Evolutionary conservation across 2,888 invertebrate genomes (phyloP).

Genomic region (Conchocele bisecta): DNA sequence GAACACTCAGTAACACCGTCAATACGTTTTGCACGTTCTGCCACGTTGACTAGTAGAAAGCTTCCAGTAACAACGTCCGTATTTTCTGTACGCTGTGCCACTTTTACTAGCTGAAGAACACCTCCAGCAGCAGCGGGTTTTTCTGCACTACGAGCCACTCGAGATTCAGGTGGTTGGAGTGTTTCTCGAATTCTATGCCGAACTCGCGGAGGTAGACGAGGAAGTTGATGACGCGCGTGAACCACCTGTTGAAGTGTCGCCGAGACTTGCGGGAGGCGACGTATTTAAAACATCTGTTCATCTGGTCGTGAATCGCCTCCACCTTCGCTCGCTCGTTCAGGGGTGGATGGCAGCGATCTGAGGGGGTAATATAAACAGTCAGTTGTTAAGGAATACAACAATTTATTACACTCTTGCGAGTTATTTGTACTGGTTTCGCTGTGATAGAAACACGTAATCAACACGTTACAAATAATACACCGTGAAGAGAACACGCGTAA

Average conservation of each 20-base stretch:
- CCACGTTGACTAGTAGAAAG: too few species aligned
- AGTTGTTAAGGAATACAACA: too few species aligned
- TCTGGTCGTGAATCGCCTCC: conserved; percentile 32
- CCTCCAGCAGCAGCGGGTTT: conserved; percentile 44
- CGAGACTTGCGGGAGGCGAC: conserved; percentile 20
- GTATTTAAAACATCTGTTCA: conserved; percentile 35
- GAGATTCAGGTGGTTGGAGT: conserved; percentile 34
- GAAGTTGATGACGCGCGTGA: conserved; percentile 40
- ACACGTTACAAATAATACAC: too few species aligned
- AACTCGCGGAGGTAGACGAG: conserved; percentile 45
- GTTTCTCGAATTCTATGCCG: conserved; percentile 33
- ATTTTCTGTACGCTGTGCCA: too few species aligned
- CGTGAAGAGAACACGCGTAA: too few species aligned
- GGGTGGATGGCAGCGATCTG: conserved; percentile 42
- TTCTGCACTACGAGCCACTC: conserved; percentile 47
- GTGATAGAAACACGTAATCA: too few species aligned
- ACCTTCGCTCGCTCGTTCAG: conserved; percentile 22
- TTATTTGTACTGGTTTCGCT: too few species aligned
- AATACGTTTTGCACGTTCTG: too few species aligned
- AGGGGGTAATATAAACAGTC: too few species aligned
- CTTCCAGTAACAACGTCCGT: too few species aligned
- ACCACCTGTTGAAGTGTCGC: conserved; percentile 45
- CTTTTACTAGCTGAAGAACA: conserved; percentile 51
- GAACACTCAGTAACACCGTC: too few species aligned
- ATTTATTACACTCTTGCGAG: too few species aligned